Base-by-base conservation (phyloP, 2,888 invertebrate species). In the Caenorhabditis doughertyi region DNA sequence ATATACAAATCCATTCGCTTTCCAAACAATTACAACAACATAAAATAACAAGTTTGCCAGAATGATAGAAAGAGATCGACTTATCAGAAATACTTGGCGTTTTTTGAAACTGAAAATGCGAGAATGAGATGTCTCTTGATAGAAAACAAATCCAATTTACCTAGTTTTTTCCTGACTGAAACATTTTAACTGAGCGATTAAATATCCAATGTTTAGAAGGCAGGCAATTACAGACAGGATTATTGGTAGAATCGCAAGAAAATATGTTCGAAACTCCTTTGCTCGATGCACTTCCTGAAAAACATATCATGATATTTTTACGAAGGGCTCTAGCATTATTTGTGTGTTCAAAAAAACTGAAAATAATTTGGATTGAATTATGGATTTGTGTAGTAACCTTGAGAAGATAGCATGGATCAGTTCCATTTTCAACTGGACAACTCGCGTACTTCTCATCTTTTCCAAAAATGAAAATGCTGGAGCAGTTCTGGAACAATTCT, bases 191-290 rank as follows among this genome's bases (percentile, higher is more conserved):
- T 84, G 86, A 8, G 86, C 68, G 8, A 84, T 64, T 13, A 89
- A 55, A 82, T 90, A 89, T 18, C 85, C 47, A 16, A 86, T 72
- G 67, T 90, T 90, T 27, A 88, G 35, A 18, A 87, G 42, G 23
- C 88, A 84, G 7, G 89, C 87, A 18, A 90, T 79, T 3, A 89
- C 83, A 29, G 90, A 90, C 0, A 90, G 60, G 25, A 90, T 81
- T 0, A 90, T 81, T 8, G 90, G 90, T 3, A 90, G 44, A n/a
- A 90, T 83, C 11, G 89, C 90, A 4, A 90, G 79, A 49, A 90
- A 90, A 72, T 87, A 89, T 5, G 84, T 86, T 16, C 90, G 89
- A 72, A 89, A 90, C 29, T 89, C 88, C 80, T 90, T 90, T 3
- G 90, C 90, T n/a, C 74, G 68, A 65, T 90, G 90, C 8, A 90